These are phyloP conservation scores for Listronotus bonariensis DNA, from an alignment of 1,140 invertebrate species.

Conservation along the genomic window DNA sequence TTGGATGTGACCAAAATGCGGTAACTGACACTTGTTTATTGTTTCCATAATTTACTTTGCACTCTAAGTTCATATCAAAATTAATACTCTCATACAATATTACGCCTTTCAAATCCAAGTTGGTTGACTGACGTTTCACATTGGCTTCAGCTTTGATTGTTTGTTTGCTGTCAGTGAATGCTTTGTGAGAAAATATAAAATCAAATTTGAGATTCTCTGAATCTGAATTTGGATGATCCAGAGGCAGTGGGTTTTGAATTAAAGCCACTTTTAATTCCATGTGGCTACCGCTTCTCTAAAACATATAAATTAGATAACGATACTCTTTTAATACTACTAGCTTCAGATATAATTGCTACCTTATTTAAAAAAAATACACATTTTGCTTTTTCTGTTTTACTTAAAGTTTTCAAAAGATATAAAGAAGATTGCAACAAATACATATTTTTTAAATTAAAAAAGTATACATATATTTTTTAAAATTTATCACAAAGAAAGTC, in stretches of 20 bases:
- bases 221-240: conserved; percentile 55
- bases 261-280: conserved; percentile 60
- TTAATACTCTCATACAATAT: conserved; percentile 56
- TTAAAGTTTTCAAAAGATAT: too few relatives aligned
- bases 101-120: conserved; percentile 56
- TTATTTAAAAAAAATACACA: not conserved
- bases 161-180: conserved; percentile 49
- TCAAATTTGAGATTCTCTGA: conserved; percentile 62
- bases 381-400: too few relatives aligned
- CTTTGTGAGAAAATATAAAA: conserved; percentile 60
- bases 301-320: conserved; percentile 28
- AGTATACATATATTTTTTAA: too few relatives aligned
- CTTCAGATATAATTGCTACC: not conserved
- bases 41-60: conserved; percentile 53
- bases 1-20: conserved; percentile 61
- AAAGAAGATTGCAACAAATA: too few relatives aligned
- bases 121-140: conserved; percentile 53
- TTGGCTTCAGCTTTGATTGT: conserved; percentile 53
- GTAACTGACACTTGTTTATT: conserved; percentile 65
- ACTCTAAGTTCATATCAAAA: conserved; percentile 54
- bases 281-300: conserved; percentile 61
- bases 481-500: too few relatives aligned
- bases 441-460: too few relatives aligned
- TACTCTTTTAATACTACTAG: not conserved
- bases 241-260: conserved; percentile 41